These are phyloP conservation scores for Muscicapa striata DNA, from an alignment of 2,797 vertebrate genomes.

Conservation along the genomic window DNA sequence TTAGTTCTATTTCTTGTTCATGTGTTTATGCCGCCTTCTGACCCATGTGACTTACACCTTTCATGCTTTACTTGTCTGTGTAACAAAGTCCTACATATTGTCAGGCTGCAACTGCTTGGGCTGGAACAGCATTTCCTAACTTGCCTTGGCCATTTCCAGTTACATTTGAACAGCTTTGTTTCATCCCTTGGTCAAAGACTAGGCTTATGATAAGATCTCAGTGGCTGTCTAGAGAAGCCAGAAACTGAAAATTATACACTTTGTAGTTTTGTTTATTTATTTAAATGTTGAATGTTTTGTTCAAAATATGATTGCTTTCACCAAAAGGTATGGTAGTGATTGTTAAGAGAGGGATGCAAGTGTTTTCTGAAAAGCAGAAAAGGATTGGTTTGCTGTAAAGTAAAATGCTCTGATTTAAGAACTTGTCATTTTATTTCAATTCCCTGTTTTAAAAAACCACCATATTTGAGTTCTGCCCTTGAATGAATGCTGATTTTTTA, in stretches of 20 bases:
- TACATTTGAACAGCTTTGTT: not conserved
- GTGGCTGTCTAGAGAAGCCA: not conserved
- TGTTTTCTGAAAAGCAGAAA: not conserved
- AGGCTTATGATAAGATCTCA: not conserved
- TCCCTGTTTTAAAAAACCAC: not conserved
- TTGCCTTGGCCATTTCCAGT: not conserved
- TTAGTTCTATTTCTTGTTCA: not conserved
- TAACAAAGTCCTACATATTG: not conserved
- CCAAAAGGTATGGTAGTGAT: rapidly evolving
- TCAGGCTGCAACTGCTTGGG: not conserved
- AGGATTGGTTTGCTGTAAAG: not conserved
- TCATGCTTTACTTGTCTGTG: not conserved
- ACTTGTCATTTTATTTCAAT: not conserved
- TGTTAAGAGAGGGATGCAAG: not conserved
- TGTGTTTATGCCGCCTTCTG: not conserved
- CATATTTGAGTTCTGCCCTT: not conserved
- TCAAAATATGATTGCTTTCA: not conserved
- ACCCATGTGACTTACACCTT: not conserved
- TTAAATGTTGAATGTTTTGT: not conserved
- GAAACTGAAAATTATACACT: not conserved
- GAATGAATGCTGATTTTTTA: not conserved
- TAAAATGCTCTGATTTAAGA: not conserved
- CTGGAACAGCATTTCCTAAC: not conserved
- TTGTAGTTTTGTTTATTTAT: not conserved
- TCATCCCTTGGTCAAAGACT: not conserved